These are phyloP conservation scores for Dynastes hyllus DNA, from an alignment of 2,888 invertebrate genomes.

Conservation along the genomic window DNA sequence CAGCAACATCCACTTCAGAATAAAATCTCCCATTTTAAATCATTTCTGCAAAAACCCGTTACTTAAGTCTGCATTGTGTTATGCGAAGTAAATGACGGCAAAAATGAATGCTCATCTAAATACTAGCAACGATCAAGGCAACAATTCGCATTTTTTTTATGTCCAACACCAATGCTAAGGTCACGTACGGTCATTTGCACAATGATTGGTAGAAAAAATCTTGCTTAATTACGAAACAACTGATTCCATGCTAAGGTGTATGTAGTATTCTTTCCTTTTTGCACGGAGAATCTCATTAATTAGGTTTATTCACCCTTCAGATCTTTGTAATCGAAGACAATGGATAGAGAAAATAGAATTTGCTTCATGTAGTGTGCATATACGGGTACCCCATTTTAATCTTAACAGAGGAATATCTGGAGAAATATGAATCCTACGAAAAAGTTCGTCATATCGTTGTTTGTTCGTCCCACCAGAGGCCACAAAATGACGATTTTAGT, in stretches of 20 bases:
- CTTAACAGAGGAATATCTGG: too few relatives aligned
- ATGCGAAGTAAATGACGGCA: neutral
- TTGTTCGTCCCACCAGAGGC: too few relatives aligned
- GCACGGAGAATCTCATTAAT: neutral
- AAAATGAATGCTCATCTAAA: neutral
- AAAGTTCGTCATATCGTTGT: too few relatives aligned
- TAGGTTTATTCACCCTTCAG: slow-evolving; percentile 3
- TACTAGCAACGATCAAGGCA: neutral
- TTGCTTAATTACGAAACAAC: neutral
- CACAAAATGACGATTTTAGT: too few relatives aligned
- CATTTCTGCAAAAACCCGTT: too few relatives aligned
- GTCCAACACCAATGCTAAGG: slow-evolving; percentile 23
- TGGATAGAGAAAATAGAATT: too few relatives aligned
- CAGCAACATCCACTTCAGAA: slow-evolving; percentile 2
- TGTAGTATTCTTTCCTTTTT: neutral
- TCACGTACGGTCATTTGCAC: slow-evolving; percentile 38
- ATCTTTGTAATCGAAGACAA: neutral
- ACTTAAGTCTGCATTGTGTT: too few relatives aligned
- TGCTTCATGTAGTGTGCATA: too few relatives aligned
- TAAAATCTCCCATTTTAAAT: neutral
- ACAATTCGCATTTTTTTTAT: slow-evolving; percentile 16
- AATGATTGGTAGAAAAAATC: slow-evolving; percentile 15
- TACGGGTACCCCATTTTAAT: too few relatives aligned
- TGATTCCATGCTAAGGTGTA: neutral
- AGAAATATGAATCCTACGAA: too few relatives aligned